These are phyloP conservation scores for Xestia rhomboidea DNA, from an alignment of 2,888 invertebrate species.

Conservation along the genomic window DNA sequence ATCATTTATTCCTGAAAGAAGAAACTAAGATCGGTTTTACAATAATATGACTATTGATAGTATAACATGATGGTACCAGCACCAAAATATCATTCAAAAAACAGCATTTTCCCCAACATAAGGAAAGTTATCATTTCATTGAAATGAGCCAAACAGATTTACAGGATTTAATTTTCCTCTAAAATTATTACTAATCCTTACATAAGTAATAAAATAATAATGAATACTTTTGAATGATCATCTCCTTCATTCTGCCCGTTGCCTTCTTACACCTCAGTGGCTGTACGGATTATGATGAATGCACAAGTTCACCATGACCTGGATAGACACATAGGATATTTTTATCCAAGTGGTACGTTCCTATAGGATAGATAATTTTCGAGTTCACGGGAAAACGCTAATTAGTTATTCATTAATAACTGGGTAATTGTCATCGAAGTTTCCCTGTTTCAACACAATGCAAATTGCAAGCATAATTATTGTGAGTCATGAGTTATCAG, in stretches of 20 bases:
- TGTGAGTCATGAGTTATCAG: conserved; percentile 69
- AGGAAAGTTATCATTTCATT: not conserved
- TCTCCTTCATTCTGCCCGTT: not conserved
- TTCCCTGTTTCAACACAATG: conserved; percentile 6
- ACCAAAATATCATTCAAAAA: not conserved
- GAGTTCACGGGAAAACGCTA: not conserved
- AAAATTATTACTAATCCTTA: too few species aligned
- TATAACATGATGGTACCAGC: not conserved
- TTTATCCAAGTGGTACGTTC: not conserved
- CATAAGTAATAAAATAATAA: not conserved
- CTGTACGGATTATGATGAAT: not conserved
- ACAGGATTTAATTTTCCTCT: too few species aligned
- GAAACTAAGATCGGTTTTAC: not conserved
- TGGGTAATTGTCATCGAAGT: not conserved
- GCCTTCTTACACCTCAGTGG: not conserved
- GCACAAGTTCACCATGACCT: not conserved
- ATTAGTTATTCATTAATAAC: not conserved
- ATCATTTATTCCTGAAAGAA: not conserved
- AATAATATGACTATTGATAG: not conserved
- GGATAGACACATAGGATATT: not conserved
- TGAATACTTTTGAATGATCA: too few species aligned
- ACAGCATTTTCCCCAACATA: not conserved
- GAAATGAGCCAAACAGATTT: not conserved
- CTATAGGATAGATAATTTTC: not conserved
- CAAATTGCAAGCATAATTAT: conserved; percentile 46